Evolutionary conservation across 2,113 vertebrate genomes (phyloP).

Genomic region (Tetrax tetrax): DNA sequence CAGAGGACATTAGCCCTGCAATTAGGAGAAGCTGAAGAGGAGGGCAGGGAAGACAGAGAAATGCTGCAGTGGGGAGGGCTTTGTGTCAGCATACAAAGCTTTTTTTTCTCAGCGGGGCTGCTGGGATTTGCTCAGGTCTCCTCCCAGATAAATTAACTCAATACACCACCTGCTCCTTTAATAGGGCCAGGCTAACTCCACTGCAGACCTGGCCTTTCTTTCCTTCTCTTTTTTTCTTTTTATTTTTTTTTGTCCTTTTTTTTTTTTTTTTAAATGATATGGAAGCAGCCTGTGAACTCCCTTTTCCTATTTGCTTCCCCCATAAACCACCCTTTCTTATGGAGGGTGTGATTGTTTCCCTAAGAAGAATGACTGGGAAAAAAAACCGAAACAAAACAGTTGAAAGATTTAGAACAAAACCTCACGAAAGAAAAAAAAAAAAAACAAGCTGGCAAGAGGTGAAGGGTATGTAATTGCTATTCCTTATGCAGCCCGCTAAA

Average conservation of each 20-base stretch:
- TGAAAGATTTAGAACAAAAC: conserved; percentile 18
- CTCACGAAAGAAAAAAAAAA: neutral
- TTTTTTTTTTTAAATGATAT: neutral
- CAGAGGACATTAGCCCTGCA: conserved; percentile 14
- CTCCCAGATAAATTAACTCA: conserved; percentile 46
- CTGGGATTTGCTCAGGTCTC: conserved; percentile 56
- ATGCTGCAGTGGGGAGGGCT: neutral
- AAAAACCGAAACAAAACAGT: neutral
- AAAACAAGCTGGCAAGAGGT: neutral
- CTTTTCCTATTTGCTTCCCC: neutral
- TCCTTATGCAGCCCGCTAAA: conserved; percentile 53
- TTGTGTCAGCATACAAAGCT: conserved; percentile 17
- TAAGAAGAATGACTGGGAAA: neutral
- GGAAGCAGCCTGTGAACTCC: neutral
- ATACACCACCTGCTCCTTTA: conserved; percentile 38
- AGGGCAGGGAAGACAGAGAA: neutral
- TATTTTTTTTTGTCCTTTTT: no score
- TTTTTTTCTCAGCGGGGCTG: neutral
- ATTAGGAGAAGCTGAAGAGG: neutral
- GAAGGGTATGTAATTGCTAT: conserved; percentile 45
- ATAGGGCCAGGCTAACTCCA: neutral
- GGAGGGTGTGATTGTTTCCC: neutral
- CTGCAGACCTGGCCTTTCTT: neutral
- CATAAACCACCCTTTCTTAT: neutral
- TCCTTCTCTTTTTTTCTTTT: neutral